These are phyloP conservation scores for Galaxias olidus DNA, from an alignment of 2,797 vertebrate genomes.

Conservation along the genomic window DNA sequence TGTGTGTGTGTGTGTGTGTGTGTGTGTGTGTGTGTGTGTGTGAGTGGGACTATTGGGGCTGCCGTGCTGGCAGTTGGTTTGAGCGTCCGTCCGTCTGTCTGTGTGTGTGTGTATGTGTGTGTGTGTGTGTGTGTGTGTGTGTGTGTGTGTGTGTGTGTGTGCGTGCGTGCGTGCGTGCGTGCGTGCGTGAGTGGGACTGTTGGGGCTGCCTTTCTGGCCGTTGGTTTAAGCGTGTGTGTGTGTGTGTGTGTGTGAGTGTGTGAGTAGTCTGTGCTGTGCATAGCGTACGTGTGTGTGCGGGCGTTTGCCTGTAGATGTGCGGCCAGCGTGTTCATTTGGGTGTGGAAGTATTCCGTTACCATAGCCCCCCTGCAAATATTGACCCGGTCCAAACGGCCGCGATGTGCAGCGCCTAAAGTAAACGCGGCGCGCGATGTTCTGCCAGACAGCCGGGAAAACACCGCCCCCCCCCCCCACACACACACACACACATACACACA, in stretches of 20 bases:
- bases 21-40: neutral
- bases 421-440: conserved; percentile 34
- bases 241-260: no score
- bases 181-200: neutral
- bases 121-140: no score
- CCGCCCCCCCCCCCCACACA: conserved; percentile 44
- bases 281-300: neutral
- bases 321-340: conserved; percentile 48
- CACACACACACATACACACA: conserved; percentile 23
- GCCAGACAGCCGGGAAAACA: conserved; percentile 40
- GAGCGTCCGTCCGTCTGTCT: no score
- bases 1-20: conserved; percentile 2
- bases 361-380: conserved; percentile 72
- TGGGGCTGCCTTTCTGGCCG: no score
- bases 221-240: no score
- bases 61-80: no score
- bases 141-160: no score
- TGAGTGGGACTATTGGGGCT: neutral
- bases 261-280: neutral
- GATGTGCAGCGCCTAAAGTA: conserved; percentile 54
- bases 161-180: neutral
- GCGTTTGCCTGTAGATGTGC: neutral
- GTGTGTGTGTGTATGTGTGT: no score
- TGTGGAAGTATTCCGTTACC: conserved; percentile 61
- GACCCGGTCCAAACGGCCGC: conserved; percentile 57